Evolutionary conservation across 1,140 invertebrate genomes (phyloP).

Genomic region (Spodoptera frugiperda): DNA sequence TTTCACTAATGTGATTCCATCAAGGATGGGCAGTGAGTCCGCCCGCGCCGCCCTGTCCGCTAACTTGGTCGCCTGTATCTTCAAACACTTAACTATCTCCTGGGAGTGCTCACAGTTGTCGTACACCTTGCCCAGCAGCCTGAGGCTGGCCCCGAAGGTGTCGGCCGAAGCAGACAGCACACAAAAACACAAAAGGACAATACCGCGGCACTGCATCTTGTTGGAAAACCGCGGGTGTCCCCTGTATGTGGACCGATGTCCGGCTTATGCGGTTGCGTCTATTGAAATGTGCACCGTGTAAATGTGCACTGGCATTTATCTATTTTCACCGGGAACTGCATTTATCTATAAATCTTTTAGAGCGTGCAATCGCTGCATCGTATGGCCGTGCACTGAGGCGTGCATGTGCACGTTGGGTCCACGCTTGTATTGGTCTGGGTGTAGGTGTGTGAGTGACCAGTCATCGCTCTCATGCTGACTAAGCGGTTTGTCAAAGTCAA

Average conservation of each 20-base stretch:
- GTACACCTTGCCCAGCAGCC: constrained; percentile 86
- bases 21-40: constrained; percentile 88
- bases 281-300: constrained; percentile 84
- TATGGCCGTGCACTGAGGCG: constrained; percentile 80
- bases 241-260: constrained; percentile 68
- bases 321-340: constrained; percentile 86
- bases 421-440: not conserved
- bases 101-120: constrained; percentile 87
- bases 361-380: constrained; percentile 86
- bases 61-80: constrained; percentile 88
- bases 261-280: constrained; percentile 77
- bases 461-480: constrained; percentile 41
- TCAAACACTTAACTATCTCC: constrained; percentile 89
- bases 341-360: constrained; percentile 87
- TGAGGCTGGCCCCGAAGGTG: constrained; percentile 73
- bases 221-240: constrained; percentile 65
- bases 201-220: constrained; percentile 76
- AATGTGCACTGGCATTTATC: constrained; percentile 85
- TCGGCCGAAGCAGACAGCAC: constrained; percentile 67
- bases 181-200: constrained; percentile 75
- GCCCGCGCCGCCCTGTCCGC: constrained; percentile 88
- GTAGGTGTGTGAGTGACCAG: constrained; percentile 30
- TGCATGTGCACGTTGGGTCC: constrained; percentile 66
- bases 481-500: constrained; percentile 43
- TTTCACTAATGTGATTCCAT: constrained; percentile 87